Percentiles rank a stretch among this genome's conserved stretches.
phyloP scores from a whole-genome alignment of 2,797 vertebrate species.

The Podarcis lilfordi region DNA sequence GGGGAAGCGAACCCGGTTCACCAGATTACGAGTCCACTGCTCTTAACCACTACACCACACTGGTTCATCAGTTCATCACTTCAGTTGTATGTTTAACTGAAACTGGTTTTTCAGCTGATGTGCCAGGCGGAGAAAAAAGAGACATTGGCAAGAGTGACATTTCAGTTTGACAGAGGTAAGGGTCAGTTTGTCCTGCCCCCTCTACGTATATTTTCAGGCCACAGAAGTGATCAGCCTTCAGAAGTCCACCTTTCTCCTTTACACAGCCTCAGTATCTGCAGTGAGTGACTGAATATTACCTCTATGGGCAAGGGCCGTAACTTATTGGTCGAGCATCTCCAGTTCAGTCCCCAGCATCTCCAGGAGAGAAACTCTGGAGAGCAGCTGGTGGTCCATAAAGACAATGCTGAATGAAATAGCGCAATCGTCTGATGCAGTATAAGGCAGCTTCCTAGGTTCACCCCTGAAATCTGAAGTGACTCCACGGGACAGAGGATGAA shows the following conservation, averaged over 20 bases:
- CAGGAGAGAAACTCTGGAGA: too few relatives aligned
- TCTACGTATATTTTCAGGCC: not conserved
- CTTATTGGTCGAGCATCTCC: too few relatives aligned
- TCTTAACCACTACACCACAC: too few relatives aligned
- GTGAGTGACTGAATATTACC: not conserved
- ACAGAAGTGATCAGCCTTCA: not conserved
- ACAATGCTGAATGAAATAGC: too few relatives aligned
- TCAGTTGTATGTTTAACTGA: conserved; percentile 33
- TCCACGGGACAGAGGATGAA: conserved; percentile 22
- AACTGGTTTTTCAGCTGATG: conserved; percentile 34
- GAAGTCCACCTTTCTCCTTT: not conserved
- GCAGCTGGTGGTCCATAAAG: too few relatives aligned
- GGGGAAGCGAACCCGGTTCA: too few relatives aligned
- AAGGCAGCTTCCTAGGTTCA: too few relatives aligned
- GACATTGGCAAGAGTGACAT: conserved; percentile 11
- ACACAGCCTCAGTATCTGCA: not conserved
- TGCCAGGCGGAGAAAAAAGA: conserved; percentile 26
- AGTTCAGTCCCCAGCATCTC: too few relatives aligned
- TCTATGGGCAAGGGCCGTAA: not conserved
- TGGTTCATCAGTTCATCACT: not conserved
- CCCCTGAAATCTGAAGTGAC: not conserved
- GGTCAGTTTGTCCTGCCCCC: not conserved
- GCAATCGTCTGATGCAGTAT: too few relatives aligned
- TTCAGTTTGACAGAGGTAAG: not conserved
- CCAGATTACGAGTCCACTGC: too few relatives aligned